These are phyloP conservation scores for Caenorhabditis latens DNA, from an alignment of 1,140 invertebrate species.

Conservation along the genomic window DNA sequence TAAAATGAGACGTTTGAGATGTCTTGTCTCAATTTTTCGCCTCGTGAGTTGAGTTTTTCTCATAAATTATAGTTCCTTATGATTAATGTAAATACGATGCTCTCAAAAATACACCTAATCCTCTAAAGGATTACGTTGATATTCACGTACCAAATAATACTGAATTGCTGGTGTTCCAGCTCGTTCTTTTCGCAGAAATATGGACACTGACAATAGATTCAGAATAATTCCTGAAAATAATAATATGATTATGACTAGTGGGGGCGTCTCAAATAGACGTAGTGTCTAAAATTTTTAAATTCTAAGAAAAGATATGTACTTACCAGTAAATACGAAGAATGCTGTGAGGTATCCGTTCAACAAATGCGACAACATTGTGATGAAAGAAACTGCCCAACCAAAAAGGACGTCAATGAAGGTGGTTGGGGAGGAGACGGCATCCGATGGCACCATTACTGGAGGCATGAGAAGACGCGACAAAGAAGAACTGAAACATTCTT, in stretches of 20 bases:
- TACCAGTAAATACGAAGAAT: slow-evolving; percentile 67
- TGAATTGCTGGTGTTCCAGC: slow-evolving; percentile 73
- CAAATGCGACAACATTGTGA: slow-evolving; percentile 71
- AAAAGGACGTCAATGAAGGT: slow-evolving; percentile 51
- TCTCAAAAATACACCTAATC: background rate
- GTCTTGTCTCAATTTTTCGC: background rate
- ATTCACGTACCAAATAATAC: slow-evolving; percentile 72
- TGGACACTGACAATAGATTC: slow-evolving; percentile 72
- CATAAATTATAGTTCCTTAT: too few species aligned
- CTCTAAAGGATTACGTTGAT: background rate
- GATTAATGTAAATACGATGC: too few species aligned
- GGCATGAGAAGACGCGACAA: slow-evolving; percentile 41
- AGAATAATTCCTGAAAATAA: slow-evolving; percentile 71
- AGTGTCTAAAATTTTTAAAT: background rate
- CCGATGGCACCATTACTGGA: slow-evolving; percentile 52
- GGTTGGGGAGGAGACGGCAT: slow-evolving; percentile 30
- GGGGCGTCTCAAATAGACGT: background rate
- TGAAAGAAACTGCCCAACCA: slow-evolving; percentile 37
- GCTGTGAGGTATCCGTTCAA: slow-evolving; percentile 75
- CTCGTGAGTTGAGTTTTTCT: background rate
- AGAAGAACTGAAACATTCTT: slow-evolving; percentile 45
- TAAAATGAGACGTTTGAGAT: background rate
- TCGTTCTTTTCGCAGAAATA: slow-evolving; percentile 69
- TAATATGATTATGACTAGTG: background rate
- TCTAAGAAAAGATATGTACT: background rate